Base-by-base conservation (phyloP, 1,140 invertebrate genomes). In the Rhyzopertha dominica region DNA sequence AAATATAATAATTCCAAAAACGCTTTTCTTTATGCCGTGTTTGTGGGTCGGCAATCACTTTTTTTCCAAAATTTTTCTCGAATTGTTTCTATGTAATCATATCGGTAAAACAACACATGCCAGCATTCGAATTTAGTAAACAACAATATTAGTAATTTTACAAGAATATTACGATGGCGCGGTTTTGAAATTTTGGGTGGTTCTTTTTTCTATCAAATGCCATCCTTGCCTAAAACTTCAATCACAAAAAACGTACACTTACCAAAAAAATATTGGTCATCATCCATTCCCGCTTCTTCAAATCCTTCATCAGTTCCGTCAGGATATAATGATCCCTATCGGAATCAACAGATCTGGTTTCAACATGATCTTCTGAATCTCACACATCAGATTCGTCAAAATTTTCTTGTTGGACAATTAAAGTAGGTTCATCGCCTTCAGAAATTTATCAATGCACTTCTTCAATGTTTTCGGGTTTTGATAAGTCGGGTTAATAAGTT, bases 331-430 rank as follows among this genome's bases (percentile, higher is more conserved):
- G 30, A 12, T 31, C 30, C 30, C 12, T 31, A 5, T 31, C 30
- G 5, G 30, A n/a, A n/a, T n/a, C n/a, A n/a, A n/a, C n/a, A n/a
- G n/a, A 31, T 31, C 30, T 31, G 13, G n/a, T n/a, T 31, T 31
- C 30, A 7, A 31, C 5, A n/a, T 31, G 13, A 17, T 31, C 30
- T n/a, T 31, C 30, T 5, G 30, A 14, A 14, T 31, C 30, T 14
- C 12, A 31, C 13, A 14, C 30, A 8, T 31, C 30, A 5, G n/a
- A 31, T 31, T 31, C 30, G 13, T 31, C 30, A n/a, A n/a, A n/a
- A n/a, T n/a, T n/a, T n/a, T n/a, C n/a, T n/a, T n/a, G n/a, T n/a
- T n/a, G n/a, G n/a, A n/a, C n/a, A n/a, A n/a, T n/a, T n/a, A n/a
- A n/a, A n/a, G n/a, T n/a, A n/a, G n/a, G n/a, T n/a, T n/a, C n/a